Percentiles rank a stretch among this genome's conserved stretches.
Conservation (phyloP, 1,140 invertebrate genomes). For the Drosophila kikkawai region DNA sequence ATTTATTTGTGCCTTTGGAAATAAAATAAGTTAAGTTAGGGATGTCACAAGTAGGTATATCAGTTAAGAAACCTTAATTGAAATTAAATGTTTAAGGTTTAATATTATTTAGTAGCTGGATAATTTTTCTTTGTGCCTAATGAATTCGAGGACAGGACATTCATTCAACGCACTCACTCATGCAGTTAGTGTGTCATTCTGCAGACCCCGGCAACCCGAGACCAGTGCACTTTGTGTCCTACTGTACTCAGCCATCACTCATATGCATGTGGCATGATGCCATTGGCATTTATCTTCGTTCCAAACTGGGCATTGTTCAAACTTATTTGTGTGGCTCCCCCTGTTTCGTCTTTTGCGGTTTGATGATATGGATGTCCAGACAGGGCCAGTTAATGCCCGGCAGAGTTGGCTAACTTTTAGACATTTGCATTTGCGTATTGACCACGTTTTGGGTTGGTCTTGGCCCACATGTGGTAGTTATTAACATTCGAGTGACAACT, state of each 20-base stretch:
- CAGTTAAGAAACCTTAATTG: background rate
- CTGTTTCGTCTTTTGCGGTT: conserved; percentile 12
- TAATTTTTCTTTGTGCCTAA: conserved; percentile 8
- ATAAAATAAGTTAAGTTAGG: background rate
- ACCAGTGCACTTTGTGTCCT: conserved; percentile 31
- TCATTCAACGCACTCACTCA: conserved; percentile 72
- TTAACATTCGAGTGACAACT: conserved; percentile 6
- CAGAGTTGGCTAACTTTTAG: conserved; percentile 12
- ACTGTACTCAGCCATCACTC: conserved; percentile 61
- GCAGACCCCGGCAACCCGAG: conserved; percentile 25
- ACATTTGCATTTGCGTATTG: conserved; percentile 13
- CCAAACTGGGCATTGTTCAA: conserved; percentile 32
- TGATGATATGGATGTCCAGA: conserved; percentile 13
- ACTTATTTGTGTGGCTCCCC: conserved; percentile 19
- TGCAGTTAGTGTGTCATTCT: conserved; percentile 72
- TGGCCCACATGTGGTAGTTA: background rate
- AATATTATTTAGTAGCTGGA: background rate
- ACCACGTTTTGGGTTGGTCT: conserved; percentile 21
- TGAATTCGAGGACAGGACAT: conserved; percentile 27
- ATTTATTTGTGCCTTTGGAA: background rate
- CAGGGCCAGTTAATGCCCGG: conserved; percentile 20
- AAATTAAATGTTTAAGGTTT: background rate
- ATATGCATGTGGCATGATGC: conserved; percentile 52
- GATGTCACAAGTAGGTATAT: background rate
- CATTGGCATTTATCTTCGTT: conserved; percentile 75